These are phyloP conservation scores for Azorinus chamasolen DNA, from an alignment of 2,888 invertebrate genomes.

Conservation along the genomic window DNA sequence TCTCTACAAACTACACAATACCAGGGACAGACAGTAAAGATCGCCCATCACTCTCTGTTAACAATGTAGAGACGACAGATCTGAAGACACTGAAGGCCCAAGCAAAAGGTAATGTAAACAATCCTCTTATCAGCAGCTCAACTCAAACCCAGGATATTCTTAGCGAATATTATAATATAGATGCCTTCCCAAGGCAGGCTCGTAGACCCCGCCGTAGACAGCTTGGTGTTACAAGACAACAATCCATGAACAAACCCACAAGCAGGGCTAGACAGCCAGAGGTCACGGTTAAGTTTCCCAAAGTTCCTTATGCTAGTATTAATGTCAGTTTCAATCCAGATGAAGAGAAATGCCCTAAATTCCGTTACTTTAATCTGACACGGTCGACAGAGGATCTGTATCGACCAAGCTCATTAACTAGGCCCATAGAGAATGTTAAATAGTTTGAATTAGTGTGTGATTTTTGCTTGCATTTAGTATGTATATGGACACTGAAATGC, in stretches of 20 bases:
- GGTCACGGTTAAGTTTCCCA: slow-evolving; percentile 75
- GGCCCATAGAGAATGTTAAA: slow-evolving; percentile 54
- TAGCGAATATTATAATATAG: slow-evolving; percentile 63
- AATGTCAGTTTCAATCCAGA: slow-evolving; percentile 68
- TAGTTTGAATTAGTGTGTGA: neutral
- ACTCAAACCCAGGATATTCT: slow-evolving; percentile 59
- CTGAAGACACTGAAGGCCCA: slow-evolving; percentile 75
- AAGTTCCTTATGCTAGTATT: slow-evolving; percentile 76
- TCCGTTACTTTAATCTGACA: slow-evolving; percentile 74
- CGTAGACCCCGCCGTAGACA: slow-evolving; percentile 50
- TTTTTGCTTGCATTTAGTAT: too few relatives aligned
- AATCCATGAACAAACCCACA: slow-evolving; percentile 28
- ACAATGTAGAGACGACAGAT: slow-evolving; percentile 79
- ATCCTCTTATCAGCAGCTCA: slow-evolving; percentile 36
- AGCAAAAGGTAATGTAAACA: slow-evolving; percentile 77
- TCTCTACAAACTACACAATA: slow-evolving; percentile 77
- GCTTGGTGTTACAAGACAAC: slow-evolving; percentile 49
- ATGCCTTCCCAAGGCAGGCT: slow-evolving; percentile 61
- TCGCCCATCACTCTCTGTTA: slow-evolving; percentile 69
- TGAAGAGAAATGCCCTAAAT: slow-evolving; percentile 67
- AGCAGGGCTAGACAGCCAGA: slow-evolving; percentile 64
- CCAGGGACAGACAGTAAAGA: slow-evolving; percentile 62
- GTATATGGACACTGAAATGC: too few relatives aligned
- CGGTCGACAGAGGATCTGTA: slow-evolving; percentile 70
- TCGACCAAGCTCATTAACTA: slow-evolving; percentile 55